Base-by-base conservation (phyloP, 2,888 invertebrate species). In the Hartigia nigra region DNA sequence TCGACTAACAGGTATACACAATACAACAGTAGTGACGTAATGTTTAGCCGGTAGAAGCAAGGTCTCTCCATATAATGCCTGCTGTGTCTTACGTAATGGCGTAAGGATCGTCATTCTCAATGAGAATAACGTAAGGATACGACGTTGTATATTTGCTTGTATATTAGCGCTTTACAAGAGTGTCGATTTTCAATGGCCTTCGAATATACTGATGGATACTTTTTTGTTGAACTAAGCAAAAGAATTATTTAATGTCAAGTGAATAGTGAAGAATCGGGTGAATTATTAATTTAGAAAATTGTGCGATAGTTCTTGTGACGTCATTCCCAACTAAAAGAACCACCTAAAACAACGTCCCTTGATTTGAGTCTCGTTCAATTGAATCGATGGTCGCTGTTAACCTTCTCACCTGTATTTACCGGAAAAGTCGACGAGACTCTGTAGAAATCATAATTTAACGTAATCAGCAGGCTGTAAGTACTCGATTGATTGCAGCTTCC, bases 1-100 rank as follows among this genome's bases (percentile, higher is more conserved):
- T 72, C 72, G 31, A 14, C 72, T 72, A 31, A 31, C 31, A 72
- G 36, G 14, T 36, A 74, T 31, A 77, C 31, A 70, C 23, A 23
- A 55, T 55, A 79, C 74, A 77, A 77, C 74, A 77, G 69, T 79
- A 77, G 37, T 79, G 79, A 77, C 77, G 79, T 79, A 79, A 79
- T 70, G 69, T 23, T 9, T 35, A 74, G 69, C 74, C 69, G 77
- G 74, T 69, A 81, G 78, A 84, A 81, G 80, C 86, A 86, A 86
- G 86, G 86, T 86, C 86, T 78, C 76, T 84, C 81, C 82, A 81
- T 80, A 81, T 82, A 83, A 85, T 80, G 69, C 74, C 39, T 77
- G 80, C 69, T 70, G 77, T 72, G 76, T 35, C 78, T 86, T 86
- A 84, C 83, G 83, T 82, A 86, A 86, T 75, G 76, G 32, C 76